Percentiles rank a stretch among this genome's conserved stretches.
Evolutionary conservation across 2,113 vertebrate species (phyloP).

Genomic region (Cyphomyrus plagiostoma): DNA sequence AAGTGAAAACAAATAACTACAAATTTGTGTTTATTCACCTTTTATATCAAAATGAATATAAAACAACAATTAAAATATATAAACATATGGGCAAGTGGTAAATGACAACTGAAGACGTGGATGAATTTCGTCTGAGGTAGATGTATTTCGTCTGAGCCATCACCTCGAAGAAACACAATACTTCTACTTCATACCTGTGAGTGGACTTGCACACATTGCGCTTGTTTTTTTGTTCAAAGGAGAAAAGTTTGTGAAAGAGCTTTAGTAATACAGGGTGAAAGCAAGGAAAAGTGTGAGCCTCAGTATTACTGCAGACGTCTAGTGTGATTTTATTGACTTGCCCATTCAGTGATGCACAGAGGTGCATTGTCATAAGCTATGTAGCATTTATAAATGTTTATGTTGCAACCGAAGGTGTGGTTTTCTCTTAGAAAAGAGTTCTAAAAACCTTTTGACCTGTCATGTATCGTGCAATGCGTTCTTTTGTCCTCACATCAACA

Average conservation of each 20-base stretch:
- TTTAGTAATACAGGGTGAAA: not conserved
- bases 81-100: not conserved
- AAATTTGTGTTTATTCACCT: not conserved
- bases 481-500: not conserved
- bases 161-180: not conserved
- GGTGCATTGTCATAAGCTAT: not conserved
- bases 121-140: not conserved
- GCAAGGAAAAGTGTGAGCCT: not conserved
- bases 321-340: not conserved
- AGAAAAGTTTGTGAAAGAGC: not conserved
- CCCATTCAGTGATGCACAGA: not conserved
- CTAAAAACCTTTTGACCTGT: not conserved
- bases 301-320: not conserved
- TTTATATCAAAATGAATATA: not conserved
- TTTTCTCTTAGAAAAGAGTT: not conserved
- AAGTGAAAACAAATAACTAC: not conserved
- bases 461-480: not conserved
- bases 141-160: not conserved
- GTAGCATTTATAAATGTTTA: not conserved
- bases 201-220: not conserved
- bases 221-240: not conserved
- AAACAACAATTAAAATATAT: not conserved
- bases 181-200: not conserved
- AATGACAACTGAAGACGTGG: not conserved
- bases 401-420: not conserved